These are phyloP conservation scores for Delichon dasypus DNA, from an alignment of 2,797 vertebrate genomes.

Conservation along the genomic window DNA sequence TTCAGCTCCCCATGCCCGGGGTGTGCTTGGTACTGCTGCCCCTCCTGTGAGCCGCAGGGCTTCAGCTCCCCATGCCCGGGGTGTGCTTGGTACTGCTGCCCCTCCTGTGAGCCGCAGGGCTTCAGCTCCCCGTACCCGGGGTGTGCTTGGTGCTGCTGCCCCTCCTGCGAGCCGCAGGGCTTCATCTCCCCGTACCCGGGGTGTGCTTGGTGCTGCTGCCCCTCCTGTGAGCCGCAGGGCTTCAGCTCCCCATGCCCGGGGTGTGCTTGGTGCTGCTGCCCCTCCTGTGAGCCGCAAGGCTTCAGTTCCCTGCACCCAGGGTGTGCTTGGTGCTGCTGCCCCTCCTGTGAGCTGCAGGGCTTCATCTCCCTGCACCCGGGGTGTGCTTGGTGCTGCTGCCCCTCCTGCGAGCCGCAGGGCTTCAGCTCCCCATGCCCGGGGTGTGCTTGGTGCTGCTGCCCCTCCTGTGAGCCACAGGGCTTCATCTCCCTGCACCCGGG, in stretches of 20 bases:
- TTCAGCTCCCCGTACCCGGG: accelerated
- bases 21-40: background rate
- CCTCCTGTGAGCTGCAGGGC: accelerated
- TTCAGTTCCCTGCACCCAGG: accelerated
- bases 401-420: accelerated
- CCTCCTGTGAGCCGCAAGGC: accelerated
- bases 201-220: background rate
- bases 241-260: accelerated
- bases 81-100: background rate
- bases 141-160: background rate
- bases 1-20: accelerated
- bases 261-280: background rate
- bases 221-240: accelerated
- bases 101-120: accelerated
- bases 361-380: accelerated
- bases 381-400: background rate
- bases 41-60: accelerated
- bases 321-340: background rate
- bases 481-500: accelerated
- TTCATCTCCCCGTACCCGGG: accelerated
- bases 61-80: accelerated
- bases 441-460: background rate
- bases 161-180: accelerated
- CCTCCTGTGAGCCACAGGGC: accelerated
- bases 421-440: accelerated